These are phyloP conservation scores for Mallotus villosus DNA, from an alignment of 2,797 vertebrate species.

Conservation along the genomic window DNA sequence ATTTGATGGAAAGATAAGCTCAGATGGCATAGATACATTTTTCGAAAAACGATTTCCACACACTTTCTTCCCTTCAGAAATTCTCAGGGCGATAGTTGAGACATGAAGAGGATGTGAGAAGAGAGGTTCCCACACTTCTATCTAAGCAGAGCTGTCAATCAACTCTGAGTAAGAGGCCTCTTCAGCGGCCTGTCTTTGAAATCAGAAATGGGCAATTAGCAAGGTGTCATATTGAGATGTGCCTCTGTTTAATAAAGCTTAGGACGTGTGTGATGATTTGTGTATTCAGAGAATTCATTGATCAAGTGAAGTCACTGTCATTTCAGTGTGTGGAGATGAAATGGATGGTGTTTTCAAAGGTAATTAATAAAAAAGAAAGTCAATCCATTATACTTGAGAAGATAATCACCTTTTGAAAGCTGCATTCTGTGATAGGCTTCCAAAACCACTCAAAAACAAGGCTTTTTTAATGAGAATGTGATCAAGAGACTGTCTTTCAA, in stretches of 20 bases:
- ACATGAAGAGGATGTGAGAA: constrained; percentile 63
- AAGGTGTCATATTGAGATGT: constrained; percentile 56
- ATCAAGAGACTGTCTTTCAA: background rate
- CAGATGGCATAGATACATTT: constrained; percentile 65
- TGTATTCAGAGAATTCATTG: constrained; percentile 29
- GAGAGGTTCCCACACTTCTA: constrained; percentile 48
- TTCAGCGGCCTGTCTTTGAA: constrained; percentile 48
- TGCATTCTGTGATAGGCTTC: constrained; percentile 28
- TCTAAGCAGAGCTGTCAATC: constrained; percentile 62
- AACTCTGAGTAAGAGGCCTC: constrained; percentile 35
- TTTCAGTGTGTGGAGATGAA: constrained; percentile 17
- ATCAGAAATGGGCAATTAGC: constrained; percentile 67
- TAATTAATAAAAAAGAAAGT: constrained; percentile 35
- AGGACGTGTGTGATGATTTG: constrained; percentile 36
- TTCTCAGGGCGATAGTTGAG: constrained; percentile 61
- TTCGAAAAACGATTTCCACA: constrained; percentile 24
- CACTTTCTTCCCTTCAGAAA: constrained; percentile 31
- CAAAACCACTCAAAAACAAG: constrained; percentile 26
- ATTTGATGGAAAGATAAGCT: constrained; percentile 78
- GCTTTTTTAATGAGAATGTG: constrained; percentile 19
- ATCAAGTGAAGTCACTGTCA: constrained; percentile 32
- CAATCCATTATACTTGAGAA: constrained; percentile 33
- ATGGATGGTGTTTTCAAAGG: constrained; percentile 20
- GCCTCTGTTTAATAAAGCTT: constrained; percentile 20
- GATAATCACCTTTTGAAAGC: constrained; percentile 41